Percentiles rank a stretch among this genome's conserved stretches.
phyloP scores from a whole-genome alignment of 2,113 vertebrate species.

The Dasyprocta punctata region DNA sequence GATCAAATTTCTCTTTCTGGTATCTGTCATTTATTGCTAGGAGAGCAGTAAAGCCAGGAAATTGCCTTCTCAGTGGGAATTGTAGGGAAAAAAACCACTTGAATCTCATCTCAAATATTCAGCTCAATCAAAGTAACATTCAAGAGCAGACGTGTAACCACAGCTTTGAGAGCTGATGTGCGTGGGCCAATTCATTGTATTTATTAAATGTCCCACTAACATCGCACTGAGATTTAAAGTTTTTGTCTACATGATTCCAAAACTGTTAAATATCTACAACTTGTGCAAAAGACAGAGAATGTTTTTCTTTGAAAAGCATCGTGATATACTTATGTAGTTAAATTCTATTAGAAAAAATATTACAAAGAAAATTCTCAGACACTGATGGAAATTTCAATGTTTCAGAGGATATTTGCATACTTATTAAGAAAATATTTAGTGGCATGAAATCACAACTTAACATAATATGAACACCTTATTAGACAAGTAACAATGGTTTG shows the following conservation, averaged over 20 bases:
- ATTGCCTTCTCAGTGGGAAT: constrained; percentile 32
- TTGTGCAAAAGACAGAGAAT: background rate
- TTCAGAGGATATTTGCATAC: background rate
- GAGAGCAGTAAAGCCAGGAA: constrained; percentile 54
- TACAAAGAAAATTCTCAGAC: background rate
- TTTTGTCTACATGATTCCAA: background rate
- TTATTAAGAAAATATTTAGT: constrained; percentile 35
- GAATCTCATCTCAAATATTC: constrained; percentile 57
- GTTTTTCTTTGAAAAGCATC: background rate
- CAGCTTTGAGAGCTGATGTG: constrained; percentile 21
- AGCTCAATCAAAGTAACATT: constrained; percentile 47
- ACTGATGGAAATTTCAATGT: background rate
- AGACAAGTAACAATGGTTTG: background rate
- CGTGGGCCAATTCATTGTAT: constrained; percentile 37
- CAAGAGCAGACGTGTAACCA: constrained; percentile 39
- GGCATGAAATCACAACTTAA: background rate
- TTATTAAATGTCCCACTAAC: constrained; percentile 55
- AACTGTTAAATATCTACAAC: background rate
- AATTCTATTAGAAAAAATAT: constrained; percentile 21
- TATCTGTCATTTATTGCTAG: constrained; percentile 54
- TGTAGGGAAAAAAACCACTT: constrained; percentile 64
- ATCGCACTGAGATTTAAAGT: background rate
- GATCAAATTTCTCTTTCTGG: constrained; percentile 39
- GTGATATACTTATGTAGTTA: background rate
- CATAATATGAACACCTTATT: background rate